These are phyloP conservation scores for Chanos chanos DNA, from an alignment of 2,797 vertebrate species.

Conservation along the genomic window DNA sequence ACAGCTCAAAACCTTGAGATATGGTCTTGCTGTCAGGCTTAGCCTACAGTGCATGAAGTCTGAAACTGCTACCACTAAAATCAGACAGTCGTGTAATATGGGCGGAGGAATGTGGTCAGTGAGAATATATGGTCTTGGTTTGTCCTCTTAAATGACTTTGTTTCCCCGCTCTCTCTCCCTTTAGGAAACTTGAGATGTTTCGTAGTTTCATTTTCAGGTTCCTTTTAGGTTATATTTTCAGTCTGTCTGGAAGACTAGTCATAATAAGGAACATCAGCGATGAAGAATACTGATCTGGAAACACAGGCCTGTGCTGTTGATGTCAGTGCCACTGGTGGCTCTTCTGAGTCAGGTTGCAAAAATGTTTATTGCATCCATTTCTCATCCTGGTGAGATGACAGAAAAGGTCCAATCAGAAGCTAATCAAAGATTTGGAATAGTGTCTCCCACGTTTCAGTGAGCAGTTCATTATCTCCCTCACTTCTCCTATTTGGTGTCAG, in stretches of 20 bases:
- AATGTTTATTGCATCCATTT: conserved; percentile 21
- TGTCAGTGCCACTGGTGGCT: conserved; percentile 8
- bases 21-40: too few relatives aligned
- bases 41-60: too few relatives aligned
- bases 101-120: too few relatives aligned
- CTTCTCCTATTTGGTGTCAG: conserved; percentile 23
- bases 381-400: background rate
- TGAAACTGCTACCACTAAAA: too few relatives aligned
- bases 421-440: conserved; percentile 5
- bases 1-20: too few relatives aligned
- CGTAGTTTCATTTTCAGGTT: too few relatives aligned
- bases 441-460: conserved; percentile 10
- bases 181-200: too few relatives aligned
- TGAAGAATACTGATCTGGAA: background rate
- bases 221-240: background rate
- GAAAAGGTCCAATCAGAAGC: background rate
- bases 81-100: too few relatives aligned
- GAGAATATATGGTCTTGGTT: too few relatives aligned
- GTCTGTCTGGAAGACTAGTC: background rate
- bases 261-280: background rate
- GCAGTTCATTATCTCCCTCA: conserved; percentile 31
- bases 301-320: background rate
- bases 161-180: too few relatives aligned
- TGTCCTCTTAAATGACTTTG: too few relatives aligned
- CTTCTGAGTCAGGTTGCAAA: background rate